Conservation (phyloP, 2,888 invertebrate genomes). For the Xanthostigma xanthostigma region DNA sequence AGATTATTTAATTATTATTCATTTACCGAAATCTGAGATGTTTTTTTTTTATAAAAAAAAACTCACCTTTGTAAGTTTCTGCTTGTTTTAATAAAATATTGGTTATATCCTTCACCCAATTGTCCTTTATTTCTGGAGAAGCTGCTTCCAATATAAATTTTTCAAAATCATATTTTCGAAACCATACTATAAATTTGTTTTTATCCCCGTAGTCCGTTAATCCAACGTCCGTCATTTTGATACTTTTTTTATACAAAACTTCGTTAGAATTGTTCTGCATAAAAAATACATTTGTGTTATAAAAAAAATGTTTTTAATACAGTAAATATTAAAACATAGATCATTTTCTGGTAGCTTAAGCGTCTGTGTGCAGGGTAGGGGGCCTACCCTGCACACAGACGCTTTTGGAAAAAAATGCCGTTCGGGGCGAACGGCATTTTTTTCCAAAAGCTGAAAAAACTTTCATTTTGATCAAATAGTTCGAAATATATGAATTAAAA, state of each 20-base stretch:
- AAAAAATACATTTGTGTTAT: too few relatives aligned
- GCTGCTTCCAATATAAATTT: conserved; percentile 2
- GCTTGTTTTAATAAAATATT: conserved; percentile 3
- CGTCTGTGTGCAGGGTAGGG: too few relatives aligned
- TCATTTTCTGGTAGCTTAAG: too few relatives aligned
- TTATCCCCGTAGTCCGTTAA: conserved; percentile 4
- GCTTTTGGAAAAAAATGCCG: too few relatives aligned
- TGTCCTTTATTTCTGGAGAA: conserved; percentile 1
- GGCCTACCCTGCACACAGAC: too few relatives aligned
- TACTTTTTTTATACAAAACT: neutral
- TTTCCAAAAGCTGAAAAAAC: too few relatives aligned
- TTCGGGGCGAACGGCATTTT: too few relatives aligned
- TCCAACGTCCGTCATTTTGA: conserved; percentile 6
- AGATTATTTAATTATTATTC: neutral
- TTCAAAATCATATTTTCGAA: conserved; percentile 4
- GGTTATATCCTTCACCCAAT: conserved; percentile 4
- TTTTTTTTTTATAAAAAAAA: neutral
- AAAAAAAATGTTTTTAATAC: too few relatives aligned
- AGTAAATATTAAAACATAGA: too few relatives aligned
- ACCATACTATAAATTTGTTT: conserved; percentile 4
- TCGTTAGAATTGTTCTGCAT: conserved; percentile 1
- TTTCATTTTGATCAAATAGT: too few relatives aligned
- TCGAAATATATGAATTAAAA: too few relatives aligned
- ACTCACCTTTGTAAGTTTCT: conserved; percentile 4
- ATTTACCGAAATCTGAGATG: neutral